These are phyloP conservation scores for Coracias cyanogaster DNA, from an alignment of 2,797 vertebrate species.

Conservation along the genomic window DNA sequence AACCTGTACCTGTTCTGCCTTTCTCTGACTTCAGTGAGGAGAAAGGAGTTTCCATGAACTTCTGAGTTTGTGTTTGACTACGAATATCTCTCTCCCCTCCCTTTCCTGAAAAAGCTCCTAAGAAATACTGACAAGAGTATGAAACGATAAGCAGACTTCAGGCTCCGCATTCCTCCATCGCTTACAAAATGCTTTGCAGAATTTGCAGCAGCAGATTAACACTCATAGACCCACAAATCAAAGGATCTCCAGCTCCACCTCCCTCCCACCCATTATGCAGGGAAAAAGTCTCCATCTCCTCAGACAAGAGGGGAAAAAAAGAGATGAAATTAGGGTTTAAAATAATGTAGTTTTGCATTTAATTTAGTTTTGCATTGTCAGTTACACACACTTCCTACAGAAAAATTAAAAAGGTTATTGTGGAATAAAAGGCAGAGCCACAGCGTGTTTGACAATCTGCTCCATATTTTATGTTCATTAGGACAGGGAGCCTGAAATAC, in stretches of 20 bases:
- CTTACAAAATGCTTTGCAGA: background rate
- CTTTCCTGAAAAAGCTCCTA: background rate
- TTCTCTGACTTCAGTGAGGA: background rate
- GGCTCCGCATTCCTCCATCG: background rate
- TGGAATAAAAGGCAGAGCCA: conserved; percentile 21
- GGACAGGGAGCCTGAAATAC: conserved; percentile 40
- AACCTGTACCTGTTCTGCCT: background rate
- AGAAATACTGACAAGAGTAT: background rate
- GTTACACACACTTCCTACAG: background rate
- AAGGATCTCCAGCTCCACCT: conserved; percentile 1
- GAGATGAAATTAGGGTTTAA: conserved; percentile 17
- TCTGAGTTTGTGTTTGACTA: background rate
- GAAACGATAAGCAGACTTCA: background rate
- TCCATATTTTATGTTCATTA: conserved; percentile 48
- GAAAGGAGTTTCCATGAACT: background rate
- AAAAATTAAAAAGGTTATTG: background rate
- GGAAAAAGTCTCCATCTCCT: background rate
- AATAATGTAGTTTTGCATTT: background rate
- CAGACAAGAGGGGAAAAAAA: background rate
- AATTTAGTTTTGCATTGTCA: conserved; percentile 1
- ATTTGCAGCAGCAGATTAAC: conserved; percentile 23
- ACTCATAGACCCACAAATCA: conserved; percentile 11
- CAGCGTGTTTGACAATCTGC: background rate
- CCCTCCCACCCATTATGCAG: background rate
- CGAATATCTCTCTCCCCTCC: background rate